phyloP scores from a whole-genome alignment of 2,888 invertebrate genomes.

The Girardia tigrina region DNA sequence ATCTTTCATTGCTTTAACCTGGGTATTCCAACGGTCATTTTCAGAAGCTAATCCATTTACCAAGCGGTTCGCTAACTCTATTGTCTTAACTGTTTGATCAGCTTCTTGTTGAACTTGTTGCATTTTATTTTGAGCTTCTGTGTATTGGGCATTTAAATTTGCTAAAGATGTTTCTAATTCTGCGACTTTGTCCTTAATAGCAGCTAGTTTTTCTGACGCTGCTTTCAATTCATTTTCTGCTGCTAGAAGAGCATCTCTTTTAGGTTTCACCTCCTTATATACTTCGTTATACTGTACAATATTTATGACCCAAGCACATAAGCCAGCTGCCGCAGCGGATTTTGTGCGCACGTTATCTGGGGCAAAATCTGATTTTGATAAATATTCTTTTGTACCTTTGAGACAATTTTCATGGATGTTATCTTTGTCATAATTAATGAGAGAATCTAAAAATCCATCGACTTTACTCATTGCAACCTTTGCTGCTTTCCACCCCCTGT shows the following conservation, averaged over 20 bases:
- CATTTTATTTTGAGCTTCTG: constrained; percentile 70
- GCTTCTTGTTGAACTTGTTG: constrained; percentile 82
- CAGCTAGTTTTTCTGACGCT: constrained; percentile 70
- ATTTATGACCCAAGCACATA: constrained; percentile 91
- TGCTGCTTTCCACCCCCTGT: constrained; percentile 84
- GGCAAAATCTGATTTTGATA: constrained; percentile 10
- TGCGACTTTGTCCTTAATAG: constrained; percentile 73
- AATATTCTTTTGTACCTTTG: constrained; percentile 64
- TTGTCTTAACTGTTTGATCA: constrained; percentile 78
- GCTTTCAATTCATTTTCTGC: constrained; percentile 80
- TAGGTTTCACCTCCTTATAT: constrained; percentile 87
- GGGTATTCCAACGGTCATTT: constrained; percentile 86
- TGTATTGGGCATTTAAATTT: constrained; percentile 76
- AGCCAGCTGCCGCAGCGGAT: constrained; percentile 77
- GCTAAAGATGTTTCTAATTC: constrained; percentile 74
- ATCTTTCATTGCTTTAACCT: constrained; percentile 55
- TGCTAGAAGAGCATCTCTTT: constrained; percentile 73
- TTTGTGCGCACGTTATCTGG: constrained; percentile 52
- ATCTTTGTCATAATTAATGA: constrained; percentile 84
- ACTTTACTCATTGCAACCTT: constrained; percentile 79
- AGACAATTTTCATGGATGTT: constrained; percentile 85
- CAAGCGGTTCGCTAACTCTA: constrained; percentile 74
- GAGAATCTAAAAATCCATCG: constrained; percentile 69
- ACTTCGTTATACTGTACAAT: constrained; percentile 84
- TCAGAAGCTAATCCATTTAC: constrained; percentile 87